These are phyloP conservation scores for Caerostris darwini DNA, from an alignment of 1,140 invertebrate species.

Conservation along the genomic window DNA sequence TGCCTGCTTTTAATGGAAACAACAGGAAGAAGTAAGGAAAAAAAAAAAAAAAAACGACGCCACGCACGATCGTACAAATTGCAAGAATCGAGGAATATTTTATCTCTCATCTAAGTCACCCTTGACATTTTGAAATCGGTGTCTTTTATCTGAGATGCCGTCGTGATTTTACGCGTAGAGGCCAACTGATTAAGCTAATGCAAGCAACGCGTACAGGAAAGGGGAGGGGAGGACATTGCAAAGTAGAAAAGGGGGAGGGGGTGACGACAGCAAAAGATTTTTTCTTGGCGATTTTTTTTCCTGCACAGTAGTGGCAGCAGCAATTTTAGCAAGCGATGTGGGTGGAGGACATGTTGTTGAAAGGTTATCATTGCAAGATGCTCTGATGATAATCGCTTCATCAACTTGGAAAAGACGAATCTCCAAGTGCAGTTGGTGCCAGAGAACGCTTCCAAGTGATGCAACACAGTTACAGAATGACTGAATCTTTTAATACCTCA, in stretches of 20 bases:
- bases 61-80: neutral
- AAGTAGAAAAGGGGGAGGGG: no score
- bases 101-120: constrained; percentile 43
- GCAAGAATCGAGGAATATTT: constrained; percentile 48
- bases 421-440: no score
- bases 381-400: neutral
- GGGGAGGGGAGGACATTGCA: neutral
- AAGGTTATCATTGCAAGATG: neutral
- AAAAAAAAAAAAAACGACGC: no score
- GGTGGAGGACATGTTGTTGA: constrained; percentile 24
- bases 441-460: no score
- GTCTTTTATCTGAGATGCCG: constrained; percentile 48
- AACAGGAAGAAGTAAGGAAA: no score
- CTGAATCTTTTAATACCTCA: no score
- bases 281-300: neutral
- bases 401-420: neutral
- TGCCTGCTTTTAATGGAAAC: no score
- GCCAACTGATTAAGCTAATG: constrained; percentile 57
- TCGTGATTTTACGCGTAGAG: constrained; percentile 52
- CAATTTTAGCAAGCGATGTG: constrained; percentile 13
- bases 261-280: neutral
- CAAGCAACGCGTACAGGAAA: neutral
- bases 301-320: neutral
- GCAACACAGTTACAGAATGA: no score
- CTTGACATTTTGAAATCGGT: constrained; percentile 54